These are phyloP conservation scores for Ips nitidus DNA, from an alignment of 1,140 invertebrate species.

Conservation along the genomic window DNA sequence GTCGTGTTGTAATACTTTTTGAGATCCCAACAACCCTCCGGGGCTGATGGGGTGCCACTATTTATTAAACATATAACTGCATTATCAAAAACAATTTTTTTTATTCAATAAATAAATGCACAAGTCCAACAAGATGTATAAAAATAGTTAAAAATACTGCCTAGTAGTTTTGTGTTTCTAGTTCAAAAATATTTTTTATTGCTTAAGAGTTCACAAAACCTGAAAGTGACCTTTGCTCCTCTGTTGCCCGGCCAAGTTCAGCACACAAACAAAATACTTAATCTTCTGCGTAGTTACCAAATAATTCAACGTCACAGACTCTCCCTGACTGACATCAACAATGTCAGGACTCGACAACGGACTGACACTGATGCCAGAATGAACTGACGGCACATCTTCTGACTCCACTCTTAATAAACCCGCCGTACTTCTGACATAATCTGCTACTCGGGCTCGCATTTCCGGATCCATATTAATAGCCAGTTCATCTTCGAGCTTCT, in stretches of 20 bases:
- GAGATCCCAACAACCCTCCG: too few relatives aligned
- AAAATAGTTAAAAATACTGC: too few relatives aligned
- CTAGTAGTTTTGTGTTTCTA: too few relatives aligned
- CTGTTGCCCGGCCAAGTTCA: slow-evolving; percentile 55
- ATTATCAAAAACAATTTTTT: too few relatives aligned
- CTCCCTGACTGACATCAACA: slow-evolving; percentile 42
- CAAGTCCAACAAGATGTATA: too few relatives aligned
- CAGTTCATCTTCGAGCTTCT: slow-evolving; percentile 44
- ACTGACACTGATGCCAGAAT: slow-evolving; percentile 48
- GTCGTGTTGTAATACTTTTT: too few relatives aligned
- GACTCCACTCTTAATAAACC: slow-evolving; percentile 49
- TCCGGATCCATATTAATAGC: slow-evolving; percentile 57
- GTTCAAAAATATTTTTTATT: too few relatives aligned
- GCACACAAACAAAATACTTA: slow-evolving; percentile 56
- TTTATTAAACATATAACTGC: too few relatives aligned
- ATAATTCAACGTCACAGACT: slow-evolving; percentile 54
- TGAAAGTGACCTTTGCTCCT: slow-evolving; percentile 33
- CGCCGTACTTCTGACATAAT: slow-evolving; percentile 58
- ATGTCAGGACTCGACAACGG: slow-evolving; percentile 47
- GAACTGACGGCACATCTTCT: slow-evolving; percentile 34
- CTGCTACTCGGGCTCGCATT: slow-evolving; percentile 57
- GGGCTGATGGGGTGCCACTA: too few relatives aligned
- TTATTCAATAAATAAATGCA: too few relatives aligned
- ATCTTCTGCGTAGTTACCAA: slow-evolving; percentile 55
- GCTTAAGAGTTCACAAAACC: slow-evolving; percentile 18